phyloP scores from a whole-genome alignment of 2,113 vertebrate genomes.

The Martes martes region DNA sequence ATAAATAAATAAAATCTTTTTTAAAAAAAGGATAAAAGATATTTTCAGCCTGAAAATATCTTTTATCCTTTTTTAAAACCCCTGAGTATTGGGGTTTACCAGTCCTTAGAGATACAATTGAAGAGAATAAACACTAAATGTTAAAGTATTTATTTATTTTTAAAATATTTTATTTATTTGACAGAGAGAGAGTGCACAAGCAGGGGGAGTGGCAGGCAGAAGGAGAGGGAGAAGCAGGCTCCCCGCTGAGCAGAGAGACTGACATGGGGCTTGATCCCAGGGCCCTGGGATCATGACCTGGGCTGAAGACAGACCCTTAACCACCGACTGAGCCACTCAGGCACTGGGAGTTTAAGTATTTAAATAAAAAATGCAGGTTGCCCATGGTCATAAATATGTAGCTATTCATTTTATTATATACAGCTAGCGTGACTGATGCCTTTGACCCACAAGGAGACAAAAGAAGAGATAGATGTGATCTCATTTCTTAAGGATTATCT shows the following conservation, averaged over 20 bases:
- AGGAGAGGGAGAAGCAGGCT: too few species aligned
- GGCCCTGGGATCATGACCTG: too few species aligned
- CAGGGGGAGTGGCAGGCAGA: too few species aligned
- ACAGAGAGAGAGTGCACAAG: too few species aligned
- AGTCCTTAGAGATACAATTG: background rate
- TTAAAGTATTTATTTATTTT: background rate
- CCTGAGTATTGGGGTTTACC: background rate
- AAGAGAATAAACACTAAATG: background rate
- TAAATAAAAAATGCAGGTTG: background rate
- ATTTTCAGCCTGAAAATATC: background rate
- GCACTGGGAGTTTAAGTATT: background rate
- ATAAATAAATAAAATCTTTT: too few species aligned
- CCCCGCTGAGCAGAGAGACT: too few species aligned
- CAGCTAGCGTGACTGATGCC: background rate
- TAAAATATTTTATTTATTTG: too few species aligned
- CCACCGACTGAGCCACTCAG: too few species aligned
- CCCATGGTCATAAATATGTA: background rate
- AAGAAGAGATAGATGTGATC: background rate
- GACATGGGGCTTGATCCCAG: too few species aligned
- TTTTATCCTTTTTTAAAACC: too few species aligned
- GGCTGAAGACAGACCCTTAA: too few species aligned
- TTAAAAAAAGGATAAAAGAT: background rate
- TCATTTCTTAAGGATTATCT: background rate
- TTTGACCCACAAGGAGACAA: background rate
- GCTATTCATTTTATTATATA: background rate